Evolutionary conservation across 2,113 vertebrate species (phyloP), one percentile per base, ranked within the genome.

Genomic region (Fulmarus glacialis): DNA sequence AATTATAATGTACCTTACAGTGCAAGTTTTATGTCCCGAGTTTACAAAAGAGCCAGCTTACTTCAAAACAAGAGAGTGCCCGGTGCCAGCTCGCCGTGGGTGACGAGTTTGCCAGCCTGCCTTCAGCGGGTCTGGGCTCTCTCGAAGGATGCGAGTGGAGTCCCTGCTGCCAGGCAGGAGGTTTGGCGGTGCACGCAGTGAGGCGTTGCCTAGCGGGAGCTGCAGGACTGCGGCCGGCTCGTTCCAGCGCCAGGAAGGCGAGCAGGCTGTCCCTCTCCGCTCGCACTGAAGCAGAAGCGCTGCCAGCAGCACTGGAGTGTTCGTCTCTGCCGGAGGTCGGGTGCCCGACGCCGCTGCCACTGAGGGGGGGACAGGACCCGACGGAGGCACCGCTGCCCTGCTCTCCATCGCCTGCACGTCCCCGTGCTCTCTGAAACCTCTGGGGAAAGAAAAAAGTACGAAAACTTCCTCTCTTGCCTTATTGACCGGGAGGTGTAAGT

Each of bases 221-320:
- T 66, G 74, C 59, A n/a, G 53, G 73, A 3, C 53, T 32, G 53
- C 5, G 9, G 19, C 3, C 59, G 64, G 23, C 75, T 66, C 15
- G 16, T 55, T 66, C 38, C 20, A 6, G 14, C 7, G 22, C 10
- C 29, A 34, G 15, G 63, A 7, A 4, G 15, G 8, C 2, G 7
- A 53, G 53, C 4, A 30, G 40, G 81, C 36, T 34, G 20, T 4
- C 55, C 9, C 11, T 32, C 73, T 58, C 70, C 11, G 12, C 32
- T 43, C 1, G 21, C 2, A 3, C 22, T 1, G 14, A 24, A 21
- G 29, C 34, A 20, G 38, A 19, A 4, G 9, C 0, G 8, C 67
- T 30, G 59, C 67, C 68, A 21, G 67, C 2, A 1, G 62, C 32
- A 11, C 26, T 4, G 4, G 13, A 50, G 60, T 10, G 14, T 15